Evolutionary conservation across 53 echinoderm and acorn worm genomes (phyloP).

Genomic region (Luidia sarsii): DNA sequence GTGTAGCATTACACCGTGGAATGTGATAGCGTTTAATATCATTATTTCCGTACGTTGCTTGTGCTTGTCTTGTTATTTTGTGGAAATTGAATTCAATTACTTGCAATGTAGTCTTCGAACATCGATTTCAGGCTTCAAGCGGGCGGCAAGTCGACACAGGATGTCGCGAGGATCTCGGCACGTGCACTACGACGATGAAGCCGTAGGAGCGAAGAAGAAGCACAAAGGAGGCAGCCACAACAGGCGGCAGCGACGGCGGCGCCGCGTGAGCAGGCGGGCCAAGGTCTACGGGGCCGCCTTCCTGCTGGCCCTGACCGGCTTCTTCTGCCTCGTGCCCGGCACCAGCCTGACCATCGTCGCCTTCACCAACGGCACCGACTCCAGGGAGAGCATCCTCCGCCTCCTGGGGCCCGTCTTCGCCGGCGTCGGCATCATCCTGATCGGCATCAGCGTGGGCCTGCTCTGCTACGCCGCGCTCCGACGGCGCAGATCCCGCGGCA

Average conservation of each 20-base stretch:
- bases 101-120: no score
- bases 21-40: no score
- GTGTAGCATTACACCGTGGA: no score
- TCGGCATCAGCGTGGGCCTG: constrained; percentile 41
- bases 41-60: no score
- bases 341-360: constrained; percentile 40
- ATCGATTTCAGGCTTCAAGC: background rate
- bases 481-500: background rate
- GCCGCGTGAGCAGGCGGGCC: constrained; percentile 42
- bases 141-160: constrained; percentile 4
- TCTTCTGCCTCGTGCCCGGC: constrained; percentile 43
- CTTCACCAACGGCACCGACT: constrained; percentile 39
- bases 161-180: constrained; percentile 42
- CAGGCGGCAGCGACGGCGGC: constrained; percentile 38
- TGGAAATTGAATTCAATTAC: no score
- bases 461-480: constrained; percentile 26
- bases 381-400: constrained; percentile 22
- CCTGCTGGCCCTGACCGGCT: constrained; percentile 39
- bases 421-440: constrained; percentile 25
- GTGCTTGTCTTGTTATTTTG: no score
- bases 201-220: constrained; percentile 1
- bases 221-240: constrained; percentile 29
- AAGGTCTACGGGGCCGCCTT: constrained; percentile 54
- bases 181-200: constrained; percentile 44
- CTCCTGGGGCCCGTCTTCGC: constrained; percentile 48